phyloP scores from a whole-genome alignment of 2,113 vertebrate genomes.

The Tychaedon coryphoeus region DNA sequence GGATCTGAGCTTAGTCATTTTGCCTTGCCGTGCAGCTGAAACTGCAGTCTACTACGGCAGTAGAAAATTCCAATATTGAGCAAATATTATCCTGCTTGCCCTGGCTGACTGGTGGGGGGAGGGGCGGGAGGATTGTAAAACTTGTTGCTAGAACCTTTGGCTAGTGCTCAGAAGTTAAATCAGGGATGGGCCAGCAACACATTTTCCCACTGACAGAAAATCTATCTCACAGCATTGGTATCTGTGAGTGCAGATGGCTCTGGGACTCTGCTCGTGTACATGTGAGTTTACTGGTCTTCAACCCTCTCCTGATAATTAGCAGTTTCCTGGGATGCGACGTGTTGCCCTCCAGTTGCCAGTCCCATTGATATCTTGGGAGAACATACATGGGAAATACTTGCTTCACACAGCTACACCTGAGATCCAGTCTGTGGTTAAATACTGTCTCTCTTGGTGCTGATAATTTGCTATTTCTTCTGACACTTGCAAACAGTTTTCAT shows the following conservation, averaged over 20 bases:
- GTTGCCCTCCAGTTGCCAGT: background rate
- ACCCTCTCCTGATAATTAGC: background rate
- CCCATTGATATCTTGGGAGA: background rate
- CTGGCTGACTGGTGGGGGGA: background rate
- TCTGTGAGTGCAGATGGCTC: background rate
- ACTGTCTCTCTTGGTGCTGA: background rate
- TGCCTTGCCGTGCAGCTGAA: background rate
- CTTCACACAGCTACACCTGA: background rate
- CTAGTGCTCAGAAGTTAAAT: background rate
- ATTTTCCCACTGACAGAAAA: background rate
- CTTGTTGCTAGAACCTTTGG: background rate
- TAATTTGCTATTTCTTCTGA: background rate
- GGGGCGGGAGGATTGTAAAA: background rate
- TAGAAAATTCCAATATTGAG: fast-evolving
- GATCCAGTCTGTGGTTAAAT: background rate
- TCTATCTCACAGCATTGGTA: background rate
- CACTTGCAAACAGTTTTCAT: background rate
- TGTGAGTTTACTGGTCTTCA: background rate
- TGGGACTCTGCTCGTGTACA: background rate
- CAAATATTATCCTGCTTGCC: background rate
- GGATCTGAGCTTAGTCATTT: background rate
- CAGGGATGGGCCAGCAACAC: background rate
- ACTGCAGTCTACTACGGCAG: background rate
- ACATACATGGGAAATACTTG: background rate
- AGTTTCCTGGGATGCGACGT: background rate